Evolutionary conservation across 2,113 vertebrate genomes (phyloP).

Genomic region (Nanger granti): DNA sequence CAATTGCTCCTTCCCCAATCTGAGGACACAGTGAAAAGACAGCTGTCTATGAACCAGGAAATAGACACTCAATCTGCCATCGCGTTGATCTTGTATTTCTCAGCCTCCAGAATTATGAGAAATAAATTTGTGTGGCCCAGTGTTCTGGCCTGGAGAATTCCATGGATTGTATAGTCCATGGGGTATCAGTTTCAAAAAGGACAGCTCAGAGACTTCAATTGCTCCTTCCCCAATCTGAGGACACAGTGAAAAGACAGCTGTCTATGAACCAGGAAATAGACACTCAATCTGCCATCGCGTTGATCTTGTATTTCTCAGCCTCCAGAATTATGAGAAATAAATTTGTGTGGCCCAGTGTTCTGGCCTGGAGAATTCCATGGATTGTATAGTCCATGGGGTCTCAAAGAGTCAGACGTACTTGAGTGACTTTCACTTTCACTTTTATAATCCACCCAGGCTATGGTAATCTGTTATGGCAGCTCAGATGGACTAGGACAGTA

Average conservation of each 20-base stretch:
- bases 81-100: neutral
- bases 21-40: neutral
- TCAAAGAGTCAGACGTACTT: neutral
- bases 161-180: too few species aligned
- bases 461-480: neutral
- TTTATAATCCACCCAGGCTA: neutral
- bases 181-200: neutral
- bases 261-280: neutral
- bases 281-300: neutral
- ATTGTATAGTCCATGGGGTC: neutral
- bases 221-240: neutral
- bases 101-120: neutral
- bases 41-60: neutral
- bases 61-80: neutral
- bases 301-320: neutral
- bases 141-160: neutral
- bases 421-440: neutral
- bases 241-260: neutral
- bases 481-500: neutral
- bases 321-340: neutral
- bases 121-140: neutral
- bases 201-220: neutral
- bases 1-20: neutral
- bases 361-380: neutral
- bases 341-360: neutral